Percentiles rank a stretch among this genome's conserved stretches.
Evolutionary conservation across 2,113 vertebrate genomes (phyloP).

Genomic region (Tachycineta bicolor): DNA sequence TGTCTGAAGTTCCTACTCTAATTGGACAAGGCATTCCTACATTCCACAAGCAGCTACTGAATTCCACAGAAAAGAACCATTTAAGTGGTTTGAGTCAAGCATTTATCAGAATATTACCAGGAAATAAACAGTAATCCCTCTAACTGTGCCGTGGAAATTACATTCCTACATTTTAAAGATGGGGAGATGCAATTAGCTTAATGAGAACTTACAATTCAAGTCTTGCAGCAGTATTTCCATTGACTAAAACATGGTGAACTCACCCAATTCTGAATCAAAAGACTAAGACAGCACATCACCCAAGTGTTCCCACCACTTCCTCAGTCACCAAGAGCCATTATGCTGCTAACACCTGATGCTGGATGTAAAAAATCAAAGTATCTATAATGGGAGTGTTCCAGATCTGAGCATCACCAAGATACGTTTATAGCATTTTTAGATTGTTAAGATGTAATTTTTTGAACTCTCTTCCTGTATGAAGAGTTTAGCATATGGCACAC

Average conservation of each 20-base stretch:
- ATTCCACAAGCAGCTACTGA: not conserved
- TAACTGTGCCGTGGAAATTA: not conserved
- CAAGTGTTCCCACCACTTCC: not conserved
- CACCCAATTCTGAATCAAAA: not conserved
- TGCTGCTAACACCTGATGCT: not conserved
- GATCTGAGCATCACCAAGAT: not conserved
- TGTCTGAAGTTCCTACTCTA: not conserved
- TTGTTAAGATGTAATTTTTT: not conserved
- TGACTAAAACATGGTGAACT: not conserved
- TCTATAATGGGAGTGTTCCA: not conserved
- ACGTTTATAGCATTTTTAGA: not conserved
- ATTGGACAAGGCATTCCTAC: not conserved
- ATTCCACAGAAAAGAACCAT: not conserved
- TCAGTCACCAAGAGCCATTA: not conserved
- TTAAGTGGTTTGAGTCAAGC: not conserved
- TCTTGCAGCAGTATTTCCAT: not conserved
- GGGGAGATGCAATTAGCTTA: not conserved
- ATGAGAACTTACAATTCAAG: not conserved
- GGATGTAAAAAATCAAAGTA: not conserved
- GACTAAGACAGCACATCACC: not conserved
- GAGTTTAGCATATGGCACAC: not conserved
- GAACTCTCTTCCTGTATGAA: not conserved
- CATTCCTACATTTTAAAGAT: not conserved
- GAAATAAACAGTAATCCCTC: not conserved
- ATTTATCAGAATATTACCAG: not conserved